Base-by-base conservation (phyloP, 2,888 invertebrate species). In the Ptychoptera albimana region DNA sequence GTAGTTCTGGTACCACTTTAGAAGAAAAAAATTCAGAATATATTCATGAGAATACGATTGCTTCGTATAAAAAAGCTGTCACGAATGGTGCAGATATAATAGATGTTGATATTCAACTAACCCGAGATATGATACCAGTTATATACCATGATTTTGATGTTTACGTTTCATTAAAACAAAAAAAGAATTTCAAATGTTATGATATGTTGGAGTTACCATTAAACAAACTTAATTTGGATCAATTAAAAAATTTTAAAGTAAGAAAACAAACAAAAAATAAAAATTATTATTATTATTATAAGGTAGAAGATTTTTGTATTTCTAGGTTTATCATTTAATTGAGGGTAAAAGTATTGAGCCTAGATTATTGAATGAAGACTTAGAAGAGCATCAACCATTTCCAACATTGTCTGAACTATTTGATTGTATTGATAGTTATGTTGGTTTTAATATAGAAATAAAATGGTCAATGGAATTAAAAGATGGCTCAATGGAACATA, bases 111-210 rank as follows among this genome's bases (percentile, higher is more conserved):
- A 96, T 98, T 29, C 96, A 97, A 60, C 70, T 99, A 47, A 91
- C 92, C 55, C 94, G 93, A 69, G 98, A 98, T 66, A 72, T 84
- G 61, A 76, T 92, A 54, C 92, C 92, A 23, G 87, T 98, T 44
- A 83, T 98, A 52, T 94, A 94, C 69, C 98, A 98, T 64, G 97
- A 98, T 64, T 97, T 89, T 66, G 80, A 86, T 68, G 91, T 96
- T 37, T 86, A 86, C 60, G 87, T 97, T 55, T 83, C 88, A 34
- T 73, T 91, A 68, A 88, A 85, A 66, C 77, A 79, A 56, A 87
- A 88, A 63, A 82, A 78, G 59, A 77, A 77, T 56, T 67, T 79
- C 55, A 75, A 74, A 50, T 78, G 77, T 50, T 74, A 78, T 59
- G 92, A 93, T 60, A 83, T 86, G 73, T 71, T 94, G 57, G 84